Percentiles rank a stretch among this genome's conserved stretches.
phyloP scores from a whole-genome alignment of 2,888 invertebrate species.

The Idaea aversata region DNA sequence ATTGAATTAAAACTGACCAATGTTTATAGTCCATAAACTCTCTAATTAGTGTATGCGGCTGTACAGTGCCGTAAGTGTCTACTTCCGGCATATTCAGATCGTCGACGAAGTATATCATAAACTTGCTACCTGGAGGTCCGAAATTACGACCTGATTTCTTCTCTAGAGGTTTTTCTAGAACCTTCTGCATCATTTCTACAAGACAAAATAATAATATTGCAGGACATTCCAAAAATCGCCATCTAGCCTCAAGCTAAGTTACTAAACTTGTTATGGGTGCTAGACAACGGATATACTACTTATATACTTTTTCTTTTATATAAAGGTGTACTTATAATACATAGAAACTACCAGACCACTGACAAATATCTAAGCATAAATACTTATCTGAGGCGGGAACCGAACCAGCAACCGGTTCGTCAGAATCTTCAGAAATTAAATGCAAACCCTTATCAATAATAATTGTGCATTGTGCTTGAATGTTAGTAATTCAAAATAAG shows the following conservation, averaged over 20 bases:
- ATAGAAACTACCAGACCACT: no score
- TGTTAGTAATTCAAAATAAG: constrained; percentile 6
- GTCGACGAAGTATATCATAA: constrained; percentile 95
- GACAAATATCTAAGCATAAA: no score
- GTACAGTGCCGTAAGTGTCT: constrained; percentile 95
- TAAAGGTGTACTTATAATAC: no score
- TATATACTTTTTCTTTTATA: no score
- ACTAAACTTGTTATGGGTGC: no score
- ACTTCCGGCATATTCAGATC: constrained; percentile 99
- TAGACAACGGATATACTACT: no score
- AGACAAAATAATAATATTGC: constrained; percentile 10
- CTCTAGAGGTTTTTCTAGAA: constrained; percentile 94
- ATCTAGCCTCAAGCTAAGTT: no score
- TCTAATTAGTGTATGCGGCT: constrained; percentile 95
- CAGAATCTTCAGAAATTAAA: no score
- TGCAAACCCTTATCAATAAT: no score
- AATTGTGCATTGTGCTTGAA: neutral
- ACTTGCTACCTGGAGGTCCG: constrained; percentile 95
- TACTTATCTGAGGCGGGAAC: no score
- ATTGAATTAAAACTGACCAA: constrained; percentile 80
- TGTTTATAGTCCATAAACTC: constrained; percentile 97
- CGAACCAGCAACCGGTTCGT: no score
- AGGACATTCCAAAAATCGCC: no score
- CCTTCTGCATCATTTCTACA: constrained; percentile 90
- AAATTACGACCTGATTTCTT: constrained; percentile 97